Percentiles rank a stretch among this genome's conserved stretches.
Evolutionary conservation across 1,140 invertebrate species (phyloP).

Genomic region (Lanistes nyassanus): DNA sequence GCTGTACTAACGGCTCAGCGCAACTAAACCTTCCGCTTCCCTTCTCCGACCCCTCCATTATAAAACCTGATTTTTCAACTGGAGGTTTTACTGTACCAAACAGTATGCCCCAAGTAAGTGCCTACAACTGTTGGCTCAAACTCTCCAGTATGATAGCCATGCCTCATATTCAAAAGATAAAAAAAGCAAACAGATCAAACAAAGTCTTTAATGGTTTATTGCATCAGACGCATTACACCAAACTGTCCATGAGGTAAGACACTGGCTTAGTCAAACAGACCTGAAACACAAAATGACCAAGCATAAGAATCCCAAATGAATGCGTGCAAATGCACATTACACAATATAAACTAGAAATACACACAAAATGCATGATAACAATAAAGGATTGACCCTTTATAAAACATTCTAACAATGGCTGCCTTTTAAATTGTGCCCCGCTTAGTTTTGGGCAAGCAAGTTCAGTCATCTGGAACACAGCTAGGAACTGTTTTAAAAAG

Average conservation of each 20-base stretch:
- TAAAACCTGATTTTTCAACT: no score
- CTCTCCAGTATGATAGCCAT: no score
- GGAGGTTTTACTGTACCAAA: no score
- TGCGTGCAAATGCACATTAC: neutral
- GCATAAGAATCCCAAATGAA: neutral
- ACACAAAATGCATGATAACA: neutral
- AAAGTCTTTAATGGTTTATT: neutral
- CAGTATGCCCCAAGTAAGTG: no score
- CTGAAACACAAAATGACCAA: conserved; percentile 36
- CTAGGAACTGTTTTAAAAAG: neutral
- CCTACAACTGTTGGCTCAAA: no score
- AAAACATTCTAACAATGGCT: neutral
- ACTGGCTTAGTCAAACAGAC: conserved; percentile 45
- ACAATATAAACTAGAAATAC: neutral
- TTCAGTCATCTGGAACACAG: neutral
- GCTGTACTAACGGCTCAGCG: no score
- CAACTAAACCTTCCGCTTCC: no score
- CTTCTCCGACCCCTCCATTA: no score
- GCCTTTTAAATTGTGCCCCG: neutral
- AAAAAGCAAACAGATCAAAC: neutral
- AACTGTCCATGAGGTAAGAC: conserved; percentile 5
- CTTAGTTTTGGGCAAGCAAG: neutral
- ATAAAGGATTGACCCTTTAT: neutral
- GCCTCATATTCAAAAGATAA: no score
- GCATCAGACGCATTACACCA: neutral